phyloP scores from a whole-genome alignment of 1,140 invertebrate genomes.

The Cepaea nemoralis region DNA sequence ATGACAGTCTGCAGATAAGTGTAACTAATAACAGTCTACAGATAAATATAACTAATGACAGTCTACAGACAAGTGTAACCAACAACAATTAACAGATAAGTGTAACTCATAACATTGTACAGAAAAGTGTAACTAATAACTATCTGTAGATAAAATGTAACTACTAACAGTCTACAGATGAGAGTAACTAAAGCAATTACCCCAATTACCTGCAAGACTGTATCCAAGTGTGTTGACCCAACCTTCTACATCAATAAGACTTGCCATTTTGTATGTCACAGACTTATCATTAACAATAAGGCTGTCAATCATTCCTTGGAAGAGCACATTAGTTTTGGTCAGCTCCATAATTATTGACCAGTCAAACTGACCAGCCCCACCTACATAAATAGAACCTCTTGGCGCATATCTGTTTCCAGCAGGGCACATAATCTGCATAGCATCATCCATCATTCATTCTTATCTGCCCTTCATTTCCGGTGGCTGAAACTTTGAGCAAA shows the following conservation, averaged over 20 bases:
- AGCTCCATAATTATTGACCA: constrained; percentile 13
- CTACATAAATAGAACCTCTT: neutral
- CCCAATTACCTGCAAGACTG: constrained; percentile 31
- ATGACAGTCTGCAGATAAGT: too few relatives aligned
- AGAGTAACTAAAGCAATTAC: too few relatives aligned
- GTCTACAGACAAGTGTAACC: too few relatives aligned
- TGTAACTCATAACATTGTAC: too few relatives aligned
- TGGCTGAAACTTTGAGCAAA: constrained; percentile 1
- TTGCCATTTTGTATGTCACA: constrained; percentile 38
- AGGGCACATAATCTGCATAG: constrained; percentile 30
- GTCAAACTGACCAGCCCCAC: constrained; percentile 22
- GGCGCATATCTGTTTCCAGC: constrained; percentile 7
- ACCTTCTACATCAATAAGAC: constrained; percentile 4
- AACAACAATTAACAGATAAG: too few relatives aligned
- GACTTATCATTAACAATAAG: constrained; percentile 7
- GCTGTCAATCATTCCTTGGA: constrained; percentile 24
- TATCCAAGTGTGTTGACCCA: constrained; percentile 33
- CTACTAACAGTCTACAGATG: too few relatives aligned
- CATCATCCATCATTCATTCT: constrained; percentile 36
- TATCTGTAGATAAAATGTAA: too few relatives aligned
- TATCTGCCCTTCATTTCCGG: constrained; percentile 6
- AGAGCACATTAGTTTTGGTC: neutral
- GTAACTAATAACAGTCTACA: too few relatives aligned
- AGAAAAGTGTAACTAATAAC: too few relatives aligned
- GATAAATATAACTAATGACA: too few relatives aligned